These are phyloP conservation scores for Polymixis lichenea DNA, from an alignment of 2,888 invertebrate genomes.

Conservation along the genomic window DNA sequence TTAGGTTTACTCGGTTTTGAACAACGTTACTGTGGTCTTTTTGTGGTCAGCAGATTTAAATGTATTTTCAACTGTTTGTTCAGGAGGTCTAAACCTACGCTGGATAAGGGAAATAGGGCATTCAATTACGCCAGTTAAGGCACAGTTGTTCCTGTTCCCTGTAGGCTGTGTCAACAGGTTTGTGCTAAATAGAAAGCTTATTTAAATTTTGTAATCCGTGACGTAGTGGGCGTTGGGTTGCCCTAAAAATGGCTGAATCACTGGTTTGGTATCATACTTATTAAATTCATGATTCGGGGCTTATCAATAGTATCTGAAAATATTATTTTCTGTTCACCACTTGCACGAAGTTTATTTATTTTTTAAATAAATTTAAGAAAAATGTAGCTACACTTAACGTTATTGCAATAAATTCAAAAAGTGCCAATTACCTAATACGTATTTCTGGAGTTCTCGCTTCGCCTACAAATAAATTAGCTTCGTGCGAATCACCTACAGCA, in stretches of 20 bases:
- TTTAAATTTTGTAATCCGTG: constrained; percentile 17
- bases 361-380: too few species aligned
- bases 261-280: not conserved
- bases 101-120: constrained; percentile 29
- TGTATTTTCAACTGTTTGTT: constrained; percentile 34
- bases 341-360: too few species aligned
- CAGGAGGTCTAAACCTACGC: constrained; percentile 16
- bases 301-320: too few species aligned
- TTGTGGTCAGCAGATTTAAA: constrained; percentile 42
- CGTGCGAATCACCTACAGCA: too few species aligned
- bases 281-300: too few species aligned
- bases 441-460: too few species aligned
- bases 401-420: too few species aligned
- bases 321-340: too few species aligned
- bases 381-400: too few species aligned
- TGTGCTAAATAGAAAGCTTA: constrained; percentile 25
- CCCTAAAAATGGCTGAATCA: not conserved
- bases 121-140: constrained; percentile 5
- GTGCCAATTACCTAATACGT: too few species aligned
- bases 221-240: not conserved
- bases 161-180: constrained; percentile 38
- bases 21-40: constrained; percentile 28
- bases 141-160: not conserved
- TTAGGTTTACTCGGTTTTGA: not conserved
- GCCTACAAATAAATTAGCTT: too few species aligned